Base-by-base conservation (phyloP, 2,113 vertebrate genomes). In the Nematolebias whitei region DNA sequence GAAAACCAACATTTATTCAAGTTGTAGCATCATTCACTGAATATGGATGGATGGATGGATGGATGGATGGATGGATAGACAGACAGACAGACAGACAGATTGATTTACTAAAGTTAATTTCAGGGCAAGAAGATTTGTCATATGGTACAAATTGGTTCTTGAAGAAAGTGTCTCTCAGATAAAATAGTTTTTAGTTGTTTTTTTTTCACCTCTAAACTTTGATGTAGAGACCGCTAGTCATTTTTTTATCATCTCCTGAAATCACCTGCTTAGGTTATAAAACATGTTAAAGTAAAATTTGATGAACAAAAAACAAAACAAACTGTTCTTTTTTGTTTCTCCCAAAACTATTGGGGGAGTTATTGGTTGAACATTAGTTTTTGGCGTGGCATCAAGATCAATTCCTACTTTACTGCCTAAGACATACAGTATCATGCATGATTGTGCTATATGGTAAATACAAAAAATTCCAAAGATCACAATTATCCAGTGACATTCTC, bases 151-250 rank as follows among this genome's bases (percentile, higher is more conserved):
- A 35, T 35, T 35, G 32, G 26, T 29, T 29, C 26, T 29, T 32
- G 16, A 24, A 22, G 44, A 22, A 12, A 20, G 20, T 14, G 48
- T 35, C 32, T 35, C 32, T 35, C 8, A 32, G 51, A 53, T 53
- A 32, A 7, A 55, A 62, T 51, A n/a, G n/a, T n/a, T n/a, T n/a
- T n/a, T 29, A 29, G 3, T 14, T 58, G 61, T 20, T 52, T 1
- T 54, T 19, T 15, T 61, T 75, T 73, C 16, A 57, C 53, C 19
- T 52, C n/a, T 41, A 16, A 44, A 9, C 26, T 39, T 32, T 55
- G 19, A 11, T 14, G 22, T 40, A n/a, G 11, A 20, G 16, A 41
- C 16, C 48, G 35, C 44, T 48, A 11, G 3, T 51, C 45, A 55
- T 35, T 22, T 6, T 22, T 6, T 14, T 18, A 18, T 43, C 59